Percentiles rank a stretch among this genome's conserved stretches.
These are phyloP conservation scores for Tetrapedia diversipes DNA, from an alignment of 2,888 invertebrate genomes.

Conservation along the genomic window DNA sequence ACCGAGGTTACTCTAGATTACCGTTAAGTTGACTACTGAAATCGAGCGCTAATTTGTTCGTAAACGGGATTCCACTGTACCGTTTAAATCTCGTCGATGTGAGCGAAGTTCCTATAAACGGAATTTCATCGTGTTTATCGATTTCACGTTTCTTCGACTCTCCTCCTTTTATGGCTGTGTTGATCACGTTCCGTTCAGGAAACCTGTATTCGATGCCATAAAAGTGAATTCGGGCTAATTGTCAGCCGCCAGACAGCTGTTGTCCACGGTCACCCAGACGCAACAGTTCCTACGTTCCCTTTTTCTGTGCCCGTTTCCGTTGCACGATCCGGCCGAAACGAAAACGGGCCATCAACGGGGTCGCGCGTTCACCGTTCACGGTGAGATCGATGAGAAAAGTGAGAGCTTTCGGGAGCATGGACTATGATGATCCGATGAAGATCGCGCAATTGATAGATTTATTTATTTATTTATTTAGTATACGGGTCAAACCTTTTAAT, in stretches of 20 bases:
- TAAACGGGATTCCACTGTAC: too few species aligned
- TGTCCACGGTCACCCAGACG: conserved; percentile 32
- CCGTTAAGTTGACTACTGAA: too few species aligned
- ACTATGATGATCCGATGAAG: not conserved
- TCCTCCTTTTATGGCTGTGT: conserved; percentile 21
- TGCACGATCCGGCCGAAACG: conserved; percentile 2
- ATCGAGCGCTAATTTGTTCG: too few species aligned
- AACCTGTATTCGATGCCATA: conserved; percentile 56
- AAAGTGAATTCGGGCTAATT: conserved; percentile 73
- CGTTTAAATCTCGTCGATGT: too few species aligned
- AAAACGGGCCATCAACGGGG: not conserved
- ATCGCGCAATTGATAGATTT: not conserved
- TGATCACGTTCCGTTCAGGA: conserved; percentile 6
- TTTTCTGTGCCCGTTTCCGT: not conserved
- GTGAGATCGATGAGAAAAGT: not conserved
- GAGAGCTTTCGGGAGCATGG: not conserved
- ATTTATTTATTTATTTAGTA: too few species aligned
- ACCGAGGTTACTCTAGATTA: too few species aligned
- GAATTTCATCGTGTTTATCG: too few species aligned
- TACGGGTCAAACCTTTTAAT: too few species aligned
- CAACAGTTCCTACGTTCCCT: conserved; percentile 20
- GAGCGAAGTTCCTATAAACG: too few species aligned
- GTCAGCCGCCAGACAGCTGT: conserved; percentile 70
- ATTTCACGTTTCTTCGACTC: not conserved
- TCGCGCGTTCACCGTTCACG: not conserved